Evolutionary conservation across 2,888 invertebrate genomes (phyloP).

Genomic region (Andrena dorsata): DNA sequence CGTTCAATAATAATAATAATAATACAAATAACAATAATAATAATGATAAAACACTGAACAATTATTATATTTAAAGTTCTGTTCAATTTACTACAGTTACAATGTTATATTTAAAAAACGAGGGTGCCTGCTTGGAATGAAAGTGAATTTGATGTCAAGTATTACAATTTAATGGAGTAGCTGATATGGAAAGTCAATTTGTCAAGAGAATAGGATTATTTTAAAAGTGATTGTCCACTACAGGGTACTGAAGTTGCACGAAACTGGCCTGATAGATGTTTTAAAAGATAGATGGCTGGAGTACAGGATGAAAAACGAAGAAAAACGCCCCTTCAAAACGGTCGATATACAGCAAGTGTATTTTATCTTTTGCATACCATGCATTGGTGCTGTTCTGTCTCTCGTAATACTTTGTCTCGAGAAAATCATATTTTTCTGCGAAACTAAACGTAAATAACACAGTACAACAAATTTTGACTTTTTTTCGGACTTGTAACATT

Average conservation of each 20-base stretch:
- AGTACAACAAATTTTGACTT: too few relatives aligned
- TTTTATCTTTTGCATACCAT: slow-evolving; percentile 57
- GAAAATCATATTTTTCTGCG: slow-evolving; percentile 13
- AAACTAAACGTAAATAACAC: not conserved
- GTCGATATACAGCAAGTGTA: slow-evolving; percentile 65
- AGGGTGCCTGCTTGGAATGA: too few relatives aligned
- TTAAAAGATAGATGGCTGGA: slow-evolving; percentile 46
- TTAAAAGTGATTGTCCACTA: slow-evolving; percentile 20
- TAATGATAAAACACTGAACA: too few relatives aligned
- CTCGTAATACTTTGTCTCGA: slow-evolving; percentile 55
- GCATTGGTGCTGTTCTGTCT: slow-evolving; percentile 50
- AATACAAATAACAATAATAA: too few relatives aligned
- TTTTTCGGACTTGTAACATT: too few relatives aligned
- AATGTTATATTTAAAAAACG: too few relatives aligned
- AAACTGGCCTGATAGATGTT: slow-evolving; percentile 60
- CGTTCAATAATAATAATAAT: too few relatives aligned
- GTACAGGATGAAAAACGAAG: accelerated
- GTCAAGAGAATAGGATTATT: not conserved
- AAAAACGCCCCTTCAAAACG: not conserved
- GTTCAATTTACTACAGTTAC: too few relatives aligned
- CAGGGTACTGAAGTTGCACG: slow-evolving; percentile 65
- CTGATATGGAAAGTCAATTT: too few relatives aligned
- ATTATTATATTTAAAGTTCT: too few relatives aligned
- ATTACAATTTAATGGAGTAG: too few relatives aligned
- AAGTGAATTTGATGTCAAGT: too few relatives aligned